Evolutionary conservation across 2,797 vertebrate species (phyloP), one percentile per base, ranked within the genome.

Genomic region (Spatula clypeata): DNA sequence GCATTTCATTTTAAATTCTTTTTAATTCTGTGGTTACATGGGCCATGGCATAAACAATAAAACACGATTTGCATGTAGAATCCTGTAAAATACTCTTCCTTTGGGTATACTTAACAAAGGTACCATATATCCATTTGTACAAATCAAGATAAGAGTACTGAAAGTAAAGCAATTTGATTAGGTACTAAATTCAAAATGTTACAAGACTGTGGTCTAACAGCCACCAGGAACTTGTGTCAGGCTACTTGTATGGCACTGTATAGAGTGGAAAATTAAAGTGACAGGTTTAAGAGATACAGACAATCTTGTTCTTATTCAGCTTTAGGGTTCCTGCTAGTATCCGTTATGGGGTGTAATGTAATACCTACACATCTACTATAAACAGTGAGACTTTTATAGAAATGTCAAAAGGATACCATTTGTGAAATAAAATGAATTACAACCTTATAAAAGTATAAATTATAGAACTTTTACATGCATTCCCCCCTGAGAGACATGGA

Each of bases 231-330:
- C 88, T 95, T 95, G 92, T 95, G 94, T 96, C 81, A 93, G 86
- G 71, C 60, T 92, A 66, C 94, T 93, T 96, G 92, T 85, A 67
- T 4, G 27, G 74, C 74, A 83, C 79, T 90, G 67, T 96, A 70
- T 96, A 79, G 84, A 95, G 95, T 96, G 90, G 95, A 97, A 97
- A 98, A 98, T 98, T 98, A 97, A 98, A 98, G 97, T 95, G 97
- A 97, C 98, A 97, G 84, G 49, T 98, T 98, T 97, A 98, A 97
- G 93, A 98, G 97, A 98, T 97, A 97, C 97, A 97, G 94, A 88
- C 74, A 96, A 95, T 97, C 94, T 97, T 97, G 55, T 77, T 96
- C 32, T 77, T 96, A 96, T 95, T 97, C 97, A 94, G 92, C 96
- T 97, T 97, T 89, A 96, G 94, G 91, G 86, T 93, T 96, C 89